A percentile compares a stretch with the other conserved stretches of the same genome.
Conservation (phyloP, 2,113 vertebrate genomes). For the Lepidothrix coronata region DNA sequence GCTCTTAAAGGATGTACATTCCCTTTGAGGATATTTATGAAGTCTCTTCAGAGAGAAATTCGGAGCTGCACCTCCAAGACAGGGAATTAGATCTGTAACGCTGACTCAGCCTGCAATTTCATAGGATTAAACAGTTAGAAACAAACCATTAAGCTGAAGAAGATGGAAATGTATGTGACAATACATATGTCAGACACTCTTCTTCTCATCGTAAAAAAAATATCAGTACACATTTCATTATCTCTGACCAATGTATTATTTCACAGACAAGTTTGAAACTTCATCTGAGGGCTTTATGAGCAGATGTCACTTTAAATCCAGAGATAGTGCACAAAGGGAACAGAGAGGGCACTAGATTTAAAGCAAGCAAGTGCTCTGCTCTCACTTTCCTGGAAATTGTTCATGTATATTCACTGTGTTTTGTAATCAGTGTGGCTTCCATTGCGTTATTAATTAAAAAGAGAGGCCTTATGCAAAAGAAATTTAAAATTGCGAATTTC, state of each 20-base stretch:
- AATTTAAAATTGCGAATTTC: background rate
- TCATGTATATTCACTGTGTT: background rate
- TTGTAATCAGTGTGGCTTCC: background rate
- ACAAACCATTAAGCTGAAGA: background rate
- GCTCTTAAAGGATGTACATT: background rate
- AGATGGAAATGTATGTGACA: background rate
- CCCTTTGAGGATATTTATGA: background rate
- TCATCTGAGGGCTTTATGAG: background rate
- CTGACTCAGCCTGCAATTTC: slow-evolving; percentile 7
- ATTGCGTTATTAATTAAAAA: background rate
- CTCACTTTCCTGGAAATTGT: background rate
- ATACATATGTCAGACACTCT: background rate
- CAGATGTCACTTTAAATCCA: slow-evolving; percentile 4
- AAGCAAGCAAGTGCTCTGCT: background rate
- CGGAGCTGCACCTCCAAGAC: background rate
- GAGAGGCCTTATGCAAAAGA: background rate
- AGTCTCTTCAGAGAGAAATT: background rate
- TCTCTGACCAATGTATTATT: background rate
- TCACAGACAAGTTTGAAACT: background rate
- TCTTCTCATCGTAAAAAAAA: background rate
- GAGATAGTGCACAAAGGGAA: background rate
- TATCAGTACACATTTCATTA: background rate
- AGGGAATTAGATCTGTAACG: background rate
- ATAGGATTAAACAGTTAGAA: background rate
- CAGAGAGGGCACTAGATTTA: background rate